Evolutionary conservation across 1,140 invertebrate genomes (phyloP), one percentile per base, ranked within the genome.

Genomic region (Samia ricini): DNA sequence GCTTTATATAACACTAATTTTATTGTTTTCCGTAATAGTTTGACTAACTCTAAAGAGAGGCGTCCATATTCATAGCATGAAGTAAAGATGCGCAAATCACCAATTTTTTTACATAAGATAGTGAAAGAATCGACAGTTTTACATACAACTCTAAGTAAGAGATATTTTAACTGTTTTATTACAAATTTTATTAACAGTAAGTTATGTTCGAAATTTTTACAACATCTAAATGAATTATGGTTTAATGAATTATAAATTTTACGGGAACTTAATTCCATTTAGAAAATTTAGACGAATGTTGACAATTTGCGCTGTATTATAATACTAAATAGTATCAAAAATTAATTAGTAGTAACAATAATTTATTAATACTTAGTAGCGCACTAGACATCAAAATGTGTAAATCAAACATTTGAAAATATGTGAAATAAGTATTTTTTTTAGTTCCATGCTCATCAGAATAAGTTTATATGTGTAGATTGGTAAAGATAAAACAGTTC

Each of bases 41-140:
- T 76, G 77, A 88, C 81, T 90, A 88, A 88, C 79, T 86, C 85
- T 90, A 90, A 87, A 83, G 85, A 83, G 85, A 88, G 85, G 88
- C 88, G 79, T 87, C 80, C 79, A 84, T 88, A 86, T 87, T 84
- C 78, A 83, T 86, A 88, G 84, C 85, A 81, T 83, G 85, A 87
- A 86, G 80, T 79, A 82, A 84, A 82, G 72, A 80, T 86, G 81
- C 83, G 81, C 85, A 88, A 87, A 82, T 86, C 77, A 88, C 82
- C 85, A 85, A 81, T 79, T 81, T 81, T n/a, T n/a, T 83, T 83
- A 83, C 79, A 88, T 70, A 83, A 82, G 77, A 79, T 81, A 84
- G 77, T 87, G 83, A 85, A 79, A 86, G 77, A 69, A 79, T 78
- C 63, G 74, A 79, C 76, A 83, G 82, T 79, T 83, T 81, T 85